Conservation (phyloP, 2,888 invertebrate species). For the Drosophila villosipedis region DNA sequence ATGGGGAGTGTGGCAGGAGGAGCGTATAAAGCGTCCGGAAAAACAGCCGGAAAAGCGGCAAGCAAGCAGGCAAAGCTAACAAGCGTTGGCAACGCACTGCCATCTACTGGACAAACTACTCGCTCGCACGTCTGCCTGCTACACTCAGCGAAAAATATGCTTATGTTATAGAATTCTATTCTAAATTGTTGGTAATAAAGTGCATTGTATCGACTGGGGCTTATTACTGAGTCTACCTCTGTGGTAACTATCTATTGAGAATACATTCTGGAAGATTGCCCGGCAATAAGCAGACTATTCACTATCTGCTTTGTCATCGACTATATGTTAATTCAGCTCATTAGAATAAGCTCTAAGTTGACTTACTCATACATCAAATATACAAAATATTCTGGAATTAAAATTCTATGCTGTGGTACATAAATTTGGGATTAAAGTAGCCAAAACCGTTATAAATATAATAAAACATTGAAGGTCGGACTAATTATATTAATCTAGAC, state of each 20-base stretch:
- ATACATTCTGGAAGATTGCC: not conserved
- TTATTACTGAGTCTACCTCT: too few species aligned
- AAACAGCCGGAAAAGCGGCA: slow-evolving; percentile 72
- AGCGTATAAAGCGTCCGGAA: slow-evolving; percentile 64
- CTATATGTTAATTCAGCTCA: not conserved
- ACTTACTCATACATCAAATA: not conserved
- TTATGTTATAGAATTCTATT: not conserved
- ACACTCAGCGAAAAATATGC: not conserved
- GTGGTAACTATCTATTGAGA: too few species aligned
- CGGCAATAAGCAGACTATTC: not conserved
- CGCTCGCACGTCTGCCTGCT: not conserved
- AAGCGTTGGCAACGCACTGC: slow-evolving; percentile 39
- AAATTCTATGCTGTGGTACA: accelerated
- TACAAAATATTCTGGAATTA: not conserved
- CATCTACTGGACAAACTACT: slow-evolving; percentile 27
- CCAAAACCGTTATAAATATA: not conserved
- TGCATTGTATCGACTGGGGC: too few species aligned
- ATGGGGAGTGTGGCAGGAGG: not conserved
- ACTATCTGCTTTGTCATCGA: not conserved
- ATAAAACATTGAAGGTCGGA: not conserved
- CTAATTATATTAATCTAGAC: not conserved
- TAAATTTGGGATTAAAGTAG: not conserved
- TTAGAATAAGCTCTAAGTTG: not conserved
- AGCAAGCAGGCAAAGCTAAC: slow-evolving; percentile 66
- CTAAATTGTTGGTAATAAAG: too few species aligned